Conservation (phyloP, 2,797 vertebrate genomes). For the Dryobates pubescens region DNA sequence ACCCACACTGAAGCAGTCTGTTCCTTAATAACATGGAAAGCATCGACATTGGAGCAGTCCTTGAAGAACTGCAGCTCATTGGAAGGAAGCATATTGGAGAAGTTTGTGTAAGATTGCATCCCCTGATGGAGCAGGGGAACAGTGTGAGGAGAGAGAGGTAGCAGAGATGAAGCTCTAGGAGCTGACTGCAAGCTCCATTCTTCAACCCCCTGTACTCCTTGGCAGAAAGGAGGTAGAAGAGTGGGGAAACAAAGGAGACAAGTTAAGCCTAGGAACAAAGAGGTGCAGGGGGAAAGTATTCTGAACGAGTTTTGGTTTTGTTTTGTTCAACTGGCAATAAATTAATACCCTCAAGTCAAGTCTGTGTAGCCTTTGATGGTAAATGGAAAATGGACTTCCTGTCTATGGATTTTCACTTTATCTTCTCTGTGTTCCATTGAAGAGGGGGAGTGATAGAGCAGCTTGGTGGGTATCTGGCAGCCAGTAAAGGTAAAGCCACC, state of each 20-base stretch:
- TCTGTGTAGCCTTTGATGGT: background rate
- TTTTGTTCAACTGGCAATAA: background rate
- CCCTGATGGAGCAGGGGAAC: background rate
- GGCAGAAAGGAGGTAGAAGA: background rate
- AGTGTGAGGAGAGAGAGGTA: background rate
- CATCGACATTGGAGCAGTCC: background rate
- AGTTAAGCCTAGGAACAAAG: background rate
- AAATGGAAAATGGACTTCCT: background rate
- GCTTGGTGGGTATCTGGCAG: background rate
- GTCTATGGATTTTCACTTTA: background rate
- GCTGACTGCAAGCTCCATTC: background rate
- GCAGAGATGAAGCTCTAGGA: background rate
- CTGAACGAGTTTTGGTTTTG: background rate
- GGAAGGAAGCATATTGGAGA: background rate
- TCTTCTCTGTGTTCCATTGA: background rate
- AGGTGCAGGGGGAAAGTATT: background rate
- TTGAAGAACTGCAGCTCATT: background rate
- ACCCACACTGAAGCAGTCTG: background rate
- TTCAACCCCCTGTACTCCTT: accelerated
- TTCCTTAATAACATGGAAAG: background rate
- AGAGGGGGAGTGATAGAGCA: background rate
- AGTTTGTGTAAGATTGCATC: background rate
- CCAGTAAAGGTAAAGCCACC: background rate
- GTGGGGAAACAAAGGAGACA: background rate
- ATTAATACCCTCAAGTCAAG: background rate